Evolutionary conservation across 1,140 invertebrate species (phyloP).

Genomic region (Drosophila pallidifrons): DNA sequence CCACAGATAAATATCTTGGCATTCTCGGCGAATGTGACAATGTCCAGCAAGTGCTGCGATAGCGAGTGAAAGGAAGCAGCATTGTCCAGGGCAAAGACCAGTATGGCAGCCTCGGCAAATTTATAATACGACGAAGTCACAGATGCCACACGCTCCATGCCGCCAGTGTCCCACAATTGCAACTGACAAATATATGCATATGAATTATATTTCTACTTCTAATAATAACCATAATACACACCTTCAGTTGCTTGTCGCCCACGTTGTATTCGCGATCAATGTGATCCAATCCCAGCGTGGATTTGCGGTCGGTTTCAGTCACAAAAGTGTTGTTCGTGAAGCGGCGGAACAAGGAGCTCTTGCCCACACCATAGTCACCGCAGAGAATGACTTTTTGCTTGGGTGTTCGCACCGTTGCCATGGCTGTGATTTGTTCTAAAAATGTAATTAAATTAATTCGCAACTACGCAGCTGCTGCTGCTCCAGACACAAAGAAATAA

Average conservation of each 20-base stretch:
- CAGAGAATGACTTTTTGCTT: slow-evolving; percentile 97
- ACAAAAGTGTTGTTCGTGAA: slow-evolving; percentile 96
- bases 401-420: slow-evolving; percentile 93
- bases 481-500: slow-evolving; percentile 59
- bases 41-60: slow-evolving; percentile 95
- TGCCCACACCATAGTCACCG: slow-evolving; percentile 97
- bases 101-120: slow-evolving; percentile 95
- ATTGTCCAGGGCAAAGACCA: slow-evolving; percentile 96
- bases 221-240: slow-evolving; percentile 68
- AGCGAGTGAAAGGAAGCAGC: slow-evolving; percentile 95
- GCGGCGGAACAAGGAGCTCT: slow-evolving; percentile 95
- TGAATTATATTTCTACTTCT: not conserved
- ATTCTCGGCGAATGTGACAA: slow-evolving; percentile 96
- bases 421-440: slow-evolving; percentile 72
- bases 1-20: slow-evolving; percentile 97
- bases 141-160: slow-evolving; percentile 97
- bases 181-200: slow-evolving; percentile 86
- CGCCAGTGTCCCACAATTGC: slow-evolving; percentile 97
- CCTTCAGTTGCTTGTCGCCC: slow-evolving; percentile 91
- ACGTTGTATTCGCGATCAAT: slow-evolving; percentile 92
- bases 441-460: slow-evolving; percentile 64
- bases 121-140: slow-evolving; percentile 97
- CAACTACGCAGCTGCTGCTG: slow-evolving; percentile 32
- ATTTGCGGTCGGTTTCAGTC: slow-evolving; percentile 91
- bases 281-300: slow-evolving; percentile 96